Base-by-base conservation (phyloP, 35 echinoderm and acorn worm genomes). In the Nesometra sesokonis region DNA sequence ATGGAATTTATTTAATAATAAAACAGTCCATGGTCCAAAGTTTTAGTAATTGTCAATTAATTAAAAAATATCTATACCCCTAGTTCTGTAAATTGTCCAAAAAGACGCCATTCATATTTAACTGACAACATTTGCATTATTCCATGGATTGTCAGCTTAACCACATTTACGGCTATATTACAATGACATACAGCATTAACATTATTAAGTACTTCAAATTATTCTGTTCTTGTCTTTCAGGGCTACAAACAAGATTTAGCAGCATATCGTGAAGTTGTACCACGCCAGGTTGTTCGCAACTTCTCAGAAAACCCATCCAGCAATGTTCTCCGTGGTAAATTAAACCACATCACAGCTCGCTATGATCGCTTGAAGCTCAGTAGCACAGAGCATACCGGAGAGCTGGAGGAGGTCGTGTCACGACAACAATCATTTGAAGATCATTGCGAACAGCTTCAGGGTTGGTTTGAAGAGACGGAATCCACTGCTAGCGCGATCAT, bases 201-300 rank as follows among this genome's bases (percentile, higher is more conserved):
- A 76, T 15, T 17, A 76, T 76, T 76, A 15, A 67, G n/a, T n/a
- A 15, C n/a, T n/a, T n/a, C n/a, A n/a, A 7, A 43, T 7, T 43
- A 43, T 43, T 43, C 39, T 27, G 30, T 31, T 47, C 35, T 30
- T 27, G 38, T n/a, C 27, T 38, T 37, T 33, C 33, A 99, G 96
- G 96, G 90, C 0, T 99, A 94, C 92, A 78, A 82, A 77, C 92
- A 94, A 93, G 92, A 94, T 34, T 88, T 99, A 0, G 89, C 93
- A 5, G 92, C 91, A 33, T 99, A 92, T 90, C 89, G 96, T 0
- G 90, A 91, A 13, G 84, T 86, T 21, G 87, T 99, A 13, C 96
- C 96, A n/a, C 87, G 92, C 21, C 96, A 99, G 85, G 36, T 43
- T 33, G 30, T 32, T 9, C 92, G 92, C 40, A 85, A 84, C 47